These are phyloP conservation scores for Onychomys leucogaster DNA, from an alignment of 2,797 vertebrate genomes.

Conservation along the genomic window DNA sequence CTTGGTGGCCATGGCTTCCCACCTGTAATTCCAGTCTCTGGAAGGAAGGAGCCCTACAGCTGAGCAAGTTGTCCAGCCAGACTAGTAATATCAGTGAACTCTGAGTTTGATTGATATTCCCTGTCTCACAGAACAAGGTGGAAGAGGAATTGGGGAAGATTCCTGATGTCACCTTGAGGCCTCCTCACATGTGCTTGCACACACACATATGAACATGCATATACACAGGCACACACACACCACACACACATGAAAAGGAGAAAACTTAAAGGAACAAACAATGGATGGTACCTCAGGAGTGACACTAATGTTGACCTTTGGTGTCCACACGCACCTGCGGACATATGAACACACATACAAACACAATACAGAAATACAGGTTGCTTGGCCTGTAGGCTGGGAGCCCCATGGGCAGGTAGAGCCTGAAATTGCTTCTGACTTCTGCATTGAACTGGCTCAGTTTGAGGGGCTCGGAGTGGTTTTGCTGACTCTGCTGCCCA, in stretches of 20 bases:
- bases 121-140: neutral
- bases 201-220: neutral
- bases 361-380: neutral
- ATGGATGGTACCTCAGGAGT: neutral
- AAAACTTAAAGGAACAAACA: neutral
- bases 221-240: neutral
- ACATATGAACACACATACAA: neutral
- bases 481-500: neutral
- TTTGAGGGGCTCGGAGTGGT: neutral
- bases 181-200: neutral
- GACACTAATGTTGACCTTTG: neutral
- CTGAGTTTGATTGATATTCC: neutral
- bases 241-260: neutral
- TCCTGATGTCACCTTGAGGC: neutral
- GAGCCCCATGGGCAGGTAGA: neutral
- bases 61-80: neutral
- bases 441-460: neutral
- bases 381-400: neutral
- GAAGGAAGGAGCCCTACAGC: neutral
- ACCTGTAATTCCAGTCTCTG: neutral
- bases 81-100: neutral
- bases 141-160: neutral
- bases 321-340: neutral
- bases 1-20: neutral
- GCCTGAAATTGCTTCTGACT: neutral